Base-by-base conservation (phyloP, 2,888 invertebrate species). In the Pyrrhia umbra region DNA sequence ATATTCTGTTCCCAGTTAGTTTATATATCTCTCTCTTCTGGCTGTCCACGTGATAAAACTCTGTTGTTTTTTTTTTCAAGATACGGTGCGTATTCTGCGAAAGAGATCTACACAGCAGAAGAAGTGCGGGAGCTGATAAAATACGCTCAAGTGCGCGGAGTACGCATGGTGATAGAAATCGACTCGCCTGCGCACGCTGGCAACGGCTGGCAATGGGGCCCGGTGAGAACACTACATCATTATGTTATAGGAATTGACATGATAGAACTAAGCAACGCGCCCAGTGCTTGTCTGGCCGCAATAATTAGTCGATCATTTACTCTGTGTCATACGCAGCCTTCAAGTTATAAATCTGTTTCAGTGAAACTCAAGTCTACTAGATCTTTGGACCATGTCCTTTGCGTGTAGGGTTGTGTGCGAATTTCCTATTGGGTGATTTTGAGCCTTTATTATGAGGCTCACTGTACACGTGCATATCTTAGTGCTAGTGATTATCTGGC, bases 141-240 rank as follows among this genome's bases (percentile, higher is more conserved):
- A 30, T 98, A 97, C 87, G 98, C 98, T 0, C 95, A 96, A 69
- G 87, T 96, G 1, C 95, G 98, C 40, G 99, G 99, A 2, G 96
- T 99, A 5, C 95, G 98, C 37, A 96, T 99, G 0, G 95, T 99
- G 25, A 96, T 98, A 10, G 99, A 99, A 94, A 96, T 98, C 37
- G 98, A 98, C 89, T 97, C 97, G 6, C 99, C 99, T 0, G 97
- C 98, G 2, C 98, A 98, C 87, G 96, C 97, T 0, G 97, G 97
- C 21, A 97, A 96, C 73, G 98, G 98, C 0, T 98, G 98, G 98
- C 97, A 98, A 85, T 97, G 97, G 97, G 98, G 98, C 23, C 88
- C 90, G 90, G 95, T 94, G 75, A 63, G 63, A 46, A 50, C 2
- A 51, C 5, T 16, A 10, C 9, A 13, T 3, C 1, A n/a, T 34